phyloP scores from a whole-genome alignment of 2,113 vertebrate genomes.

The Nettapus auritus region DNA sequence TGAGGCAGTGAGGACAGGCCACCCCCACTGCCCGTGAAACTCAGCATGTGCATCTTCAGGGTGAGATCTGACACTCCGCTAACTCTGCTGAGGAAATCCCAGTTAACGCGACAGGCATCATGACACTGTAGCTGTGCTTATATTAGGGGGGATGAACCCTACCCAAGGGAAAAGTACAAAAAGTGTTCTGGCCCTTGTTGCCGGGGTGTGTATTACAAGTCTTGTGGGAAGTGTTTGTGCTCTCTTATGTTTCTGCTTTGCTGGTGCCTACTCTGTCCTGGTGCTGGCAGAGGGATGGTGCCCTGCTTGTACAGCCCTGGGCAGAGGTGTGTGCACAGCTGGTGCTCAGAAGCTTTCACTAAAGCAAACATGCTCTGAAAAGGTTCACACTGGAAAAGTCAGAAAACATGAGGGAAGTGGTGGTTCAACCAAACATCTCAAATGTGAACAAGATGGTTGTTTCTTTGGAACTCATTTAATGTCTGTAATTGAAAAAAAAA shows the following conservation, averaged over 20 bases:
- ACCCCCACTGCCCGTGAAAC: background rate
- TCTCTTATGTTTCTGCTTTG: rapidly evolving
- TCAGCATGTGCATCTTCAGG: background rate
- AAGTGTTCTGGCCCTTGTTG: background rate
- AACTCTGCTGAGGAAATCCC: background rate
- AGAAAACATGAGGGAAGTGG: background rate
- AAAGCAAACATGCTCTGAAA: background rate
- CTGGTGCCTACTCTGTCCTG: background rate
- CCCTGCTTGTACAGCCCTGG: rapidly evolving
- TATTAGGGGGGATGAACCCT: background rate
- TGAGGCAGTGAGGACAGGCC: background rate
- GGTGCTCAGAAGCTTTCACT: background rate
- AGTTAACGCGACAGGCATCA: background rate
- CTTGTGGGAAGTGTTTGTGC: background rate
- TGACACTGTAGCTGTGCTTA: background rate
- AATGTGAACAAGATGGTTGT: rapidly evolving
- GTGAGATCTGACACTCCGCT: background rate
- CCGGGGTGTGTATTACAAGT: background rate
- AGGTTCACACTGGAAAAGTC: rapidly evolving
- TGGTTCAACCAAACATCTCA: background rate
- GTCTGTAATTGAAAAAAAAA: background rate
- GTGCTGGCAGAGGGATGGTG: background rate
- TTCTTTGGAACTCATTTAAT: background rate
- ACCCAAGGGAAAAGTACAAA: background rate
- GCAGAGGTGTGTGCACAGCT: background rate